phyloP scores from a whole-genome alignment of 2,888 invertebrate species.

The Drosophila quinaria region DNA sequence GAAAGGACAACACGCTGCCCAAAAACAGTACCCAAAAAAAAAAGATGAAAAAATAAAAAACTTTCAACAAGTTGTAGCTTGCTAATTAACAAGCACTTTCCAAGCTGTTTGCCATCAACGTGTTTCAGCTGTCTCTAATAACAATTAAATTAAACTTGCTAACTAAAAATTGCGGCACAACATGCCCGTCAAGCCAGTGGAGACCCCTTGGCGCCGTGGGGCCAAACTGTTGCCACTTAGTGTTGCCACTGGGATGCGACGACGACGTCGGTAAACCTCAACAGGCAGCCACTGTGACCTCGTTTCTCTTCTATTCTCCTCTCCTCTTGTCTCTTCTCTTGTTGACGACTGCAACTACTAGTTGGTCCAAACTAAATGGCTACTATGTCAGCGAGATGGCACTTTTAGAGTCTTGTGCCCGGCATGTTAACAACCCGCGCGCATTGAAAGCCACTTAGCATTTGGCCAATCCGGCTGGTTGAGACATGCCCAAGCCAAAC shows the following conservation, averaged over 20 bases:
- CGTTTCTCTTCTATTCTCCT: constrained; percentile 31
- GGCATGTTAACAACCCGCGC: constrained; percentile 15
- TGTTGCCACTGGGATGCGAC: constrained; percentile 28
- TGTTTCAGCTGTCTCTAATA: constrained; percentile 64
- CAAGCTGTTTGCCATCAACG: constrained; percentile 36
- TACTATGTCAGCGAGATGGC: constrained; percentile 35
- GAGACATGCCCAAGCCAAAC: constrained; percentile 27
- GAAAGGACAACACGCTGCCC: constrained; percentile 1
- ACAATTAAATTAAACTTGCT: constrained; percentile 72
- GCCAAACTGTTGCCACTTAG: constrained; percentile 45
- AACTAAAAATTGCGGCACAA: constrained; percentile 59
- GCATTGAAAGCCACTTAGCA: constrained; percentile 47
- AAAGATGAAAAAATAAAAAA: neutral
- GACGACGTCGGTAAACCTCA: constrained; percentile 40
- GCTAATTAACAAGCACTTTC: constrained; percentile 72
- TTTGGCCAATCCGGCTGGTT: constrained; percentile 22
- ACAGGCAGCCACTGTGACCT: constrained; percentile 52
- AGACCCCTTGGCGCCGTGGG: constrained; percentile 19
- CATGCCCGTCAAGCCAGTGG: constrained; percentile 35
- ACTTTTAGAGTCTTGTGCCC: constrained; percentile 28
- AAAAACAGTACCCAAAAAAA: neutral
- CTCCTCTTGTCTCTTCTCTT: constrained; percentile 30
- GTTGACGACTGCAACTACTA: constrained; percentile 16
- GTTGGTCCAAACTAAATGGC: constrained; percentile 40
- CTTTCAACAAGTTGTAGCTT: constrained; percentile 53